Conservation (phyloP, 2,888 invertebrate genomes). For the Drosophila infuscata region DNA sequence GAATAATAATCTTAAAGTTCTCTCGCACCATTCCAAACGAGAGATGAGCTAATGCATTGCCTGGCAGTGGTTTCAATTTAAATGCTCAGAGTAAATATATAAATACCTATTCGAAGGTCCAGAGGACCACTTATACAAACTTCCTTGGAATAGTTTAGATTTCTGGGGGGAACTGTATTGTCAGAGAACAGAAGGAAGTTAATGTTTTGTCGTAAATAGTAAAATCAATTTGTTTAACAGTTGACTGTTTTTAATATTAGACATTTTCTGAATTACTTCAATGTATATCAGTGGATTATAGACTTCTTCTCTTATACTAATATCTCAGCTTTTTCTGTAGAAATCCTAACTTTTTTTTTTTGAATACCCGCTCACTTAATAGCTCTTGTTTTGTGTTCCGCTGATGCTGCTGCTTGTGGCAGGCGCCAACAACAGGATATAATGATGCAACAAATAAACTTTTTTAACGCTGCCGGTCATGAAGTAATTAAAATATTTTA, state of each 20-base stretch:
- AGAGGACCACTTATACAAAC: background rate
- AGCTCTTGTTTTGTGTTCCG: slow-evolving; percentile 21
- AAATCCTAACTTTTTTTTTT: slow-evolving; percentile 15
- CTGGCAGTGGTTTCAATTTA: background rate
- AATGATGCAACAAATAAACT: slow-evolving; percentile 67
- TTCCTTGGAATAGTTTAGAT: background rate
- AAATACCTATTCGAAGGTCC: no score
- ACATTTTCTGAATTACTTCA: background rate
- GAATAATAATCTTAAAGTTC: background rate
- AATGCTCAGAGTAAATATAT: background rate
- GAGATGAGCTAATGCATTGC: background rate
- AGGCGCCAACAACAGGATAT: slow-evolving; percentile 50
- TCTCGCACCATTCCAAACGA: background rate
- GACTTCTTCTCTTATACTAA: slow-evolving; percentile 4
- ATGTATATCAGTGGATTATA: background rate
- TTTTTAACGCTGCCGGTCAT: slow-evolving; percentile 63
- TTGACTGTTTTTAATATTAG: background rate
- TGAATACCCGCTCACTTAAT: background rate
- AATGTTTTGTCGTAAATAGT: no score
- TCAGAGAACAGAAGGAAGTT: background rate
- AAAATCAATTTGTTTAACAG: background rate
- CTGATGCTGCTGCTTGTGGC: slow-evolving; percentile 50
- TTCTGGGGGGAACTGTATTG: background rate
- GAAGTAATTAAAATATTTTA: slow-evolving; percentile 71
- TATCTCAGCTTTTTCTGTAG: background rate